Conservation (phyloP, 2,113 vertebrate genomes). For the Equus quagga region DNA sequence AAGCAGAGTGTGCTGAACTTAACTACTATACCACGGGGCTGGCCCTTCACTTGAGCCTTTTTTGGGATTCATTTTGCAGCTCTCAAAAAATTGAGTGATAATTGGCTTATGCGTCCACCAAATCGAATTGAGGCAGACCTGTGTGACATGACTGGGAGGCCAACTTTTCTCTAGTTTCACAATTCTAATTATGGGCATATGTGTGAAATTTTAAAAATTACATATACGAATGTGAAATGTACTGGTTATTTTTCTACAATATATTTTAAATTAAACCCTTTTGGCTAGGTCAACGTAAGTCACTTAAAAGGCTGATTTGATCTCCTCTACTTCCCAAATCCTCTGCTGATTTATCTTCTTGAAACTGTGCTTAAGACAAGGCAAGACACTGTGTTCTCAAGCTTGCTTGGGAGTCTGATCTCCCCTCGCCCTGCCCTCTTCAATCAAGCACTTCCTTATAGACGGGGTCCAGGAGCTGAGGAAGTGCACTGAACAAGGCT, state of each 20-base stretch:
- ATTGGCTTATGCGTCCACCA: slow-evolving; percentile 37
- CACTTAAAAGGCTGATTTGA: slow-evolving; percentile 29
- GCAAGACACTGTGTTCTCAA: neutral
- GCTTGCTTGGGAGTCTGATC: slow-evolving; percentile 26
- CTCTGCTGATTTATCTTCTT: neutral
- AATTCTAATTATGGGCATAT: slow-evolving; percentile 80
- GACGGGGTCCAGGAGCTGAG: neutral
- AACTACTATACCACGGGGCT: no score
- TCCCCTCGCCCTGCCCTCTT: neutral
- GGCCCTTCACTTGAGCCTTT: neutral
- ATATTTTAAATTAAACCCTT: slow-evolving; percentile 44
- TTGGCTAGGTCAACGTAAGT: neutral
- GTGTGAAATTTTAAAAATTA: slow-evolving; percentile 65
- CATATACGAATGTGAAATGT: neutral
- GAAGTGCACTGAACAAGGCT: neutral
- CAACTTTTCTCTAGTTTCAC: slow-evolving; percentile 61
- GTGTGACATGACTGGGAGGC: slow-evolving; percentile 31
- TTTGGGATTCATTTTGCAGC: neutral
- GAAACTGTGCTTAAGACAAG: slow-evolving; percentile 29
- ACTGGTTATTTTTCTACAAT: neutral
- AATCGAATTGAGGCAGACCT: slow-evolving; percentile 45
- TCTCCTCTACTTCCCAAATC: neutral
- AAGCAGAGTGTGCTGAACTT: no score
- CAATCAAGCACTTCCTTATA: neutral
- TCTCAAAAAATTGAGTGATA: neutral